Conservation (phyloP, 1,140 invertebrate species). For the Globodera rostochiensis region DNA sequence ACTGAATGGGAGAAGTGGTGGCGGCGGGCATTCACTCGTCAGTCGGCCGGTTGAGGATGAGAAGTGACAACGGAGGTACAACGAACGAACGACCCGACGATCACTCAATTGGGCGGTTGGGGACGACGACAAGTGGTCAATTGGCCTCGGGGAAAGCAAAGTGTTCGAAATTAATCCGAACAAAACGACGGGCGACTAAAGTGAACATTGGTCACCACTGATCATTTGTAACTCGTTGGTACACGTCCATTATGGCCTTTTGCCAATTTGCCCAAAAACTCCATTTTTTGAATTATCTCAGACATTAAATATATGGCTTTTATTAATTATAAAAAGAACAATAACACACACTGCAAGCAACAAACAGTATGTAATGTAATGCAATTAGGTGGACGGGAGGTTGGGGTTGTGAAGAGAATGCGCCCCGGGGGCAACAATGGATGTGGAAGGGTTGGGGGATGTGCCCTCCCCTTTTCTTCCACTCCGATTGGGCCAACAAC, state of each 20-base stretch:
- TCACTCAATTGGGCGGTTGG: neutral
- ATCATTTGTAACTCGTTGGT: neutral
- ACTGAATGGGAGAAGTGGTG: neutral
- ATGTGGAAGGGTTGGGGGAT: neutral
- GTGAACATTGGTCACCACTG: neutral
- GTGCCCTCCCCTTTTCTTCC: neutral
- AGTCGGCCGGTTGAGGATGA: neutral
- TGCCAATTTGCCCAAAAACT: too few species aligned
- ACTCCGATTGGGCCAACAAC: too few species aligned
- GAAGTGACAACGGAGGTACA: conserved; percentile 2
- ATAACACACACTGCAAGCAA: too few species aligned
- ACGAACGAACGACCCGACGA: too few species aligned
- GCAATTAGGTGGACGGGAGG: neutral
- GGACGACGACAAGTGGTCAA: neutral
- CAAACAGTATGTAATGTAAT: neutral
- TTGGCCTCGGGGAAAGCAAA: neutral
- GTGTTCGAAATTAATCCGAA: neutral
- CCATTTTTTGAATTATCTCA: too few species aligned
- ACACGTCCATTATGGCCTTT: too few species aligned
- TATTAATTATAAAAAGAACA: too few species aligned
- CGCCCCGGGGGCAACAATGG: neutral
- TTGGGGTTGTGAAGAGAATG: neutral
- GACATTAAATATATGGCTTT: too few species aligned
- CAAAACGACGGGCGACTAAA: neutral
- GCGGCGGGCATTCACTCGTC: neutral